These are phyloP conservation scores for Oryzias melastigma DNA, from an alignment of 2,113 vertebrate species.

Conservation along the genomic window DNA sequence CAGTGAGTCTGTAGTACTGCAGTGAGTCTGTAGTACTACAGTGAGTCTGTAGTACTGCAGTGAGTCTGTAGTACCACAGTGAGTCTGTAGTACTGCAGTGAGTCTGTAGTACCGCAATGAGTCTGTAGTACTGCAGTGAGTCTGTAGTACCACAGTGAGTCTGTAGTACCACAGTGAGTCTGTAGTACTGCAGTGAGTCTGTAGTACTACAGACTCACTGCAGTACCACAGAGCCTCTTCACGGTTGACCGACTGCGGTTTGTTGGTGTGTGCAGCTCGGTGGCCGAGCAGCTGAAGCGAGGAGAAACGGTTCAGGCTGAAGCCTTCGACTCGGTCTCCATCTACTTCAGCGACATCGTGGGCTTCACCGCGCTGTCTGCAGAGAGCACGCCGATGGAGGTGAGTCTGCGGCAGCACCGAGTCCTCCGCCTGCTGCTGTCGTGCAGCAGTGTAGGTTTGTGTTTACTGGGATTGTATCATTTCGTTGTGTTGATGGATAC, in stretches of 20 bases:
- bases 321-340: conserved; percentile 93
- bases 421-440: not conserved
- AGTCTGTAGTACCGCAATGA: not conserved
- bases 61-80: not conserved
- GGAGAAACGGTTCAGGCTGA: conserved; percentile 92
- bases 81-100: not conserved
- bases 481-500: too few species aligned
- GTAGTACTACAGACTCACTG: not conserved
- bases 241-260: too few species aligned
- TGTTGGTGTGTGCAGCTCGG: conserved; percentile 83
- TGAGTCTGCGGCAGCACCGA: conserved; percentile 9
- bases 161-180: conserved; percentile 6
- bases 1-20: too few species aligned
- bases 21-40: too few species aligned
- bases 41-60: not conserved
- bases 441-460: too few species aligned
- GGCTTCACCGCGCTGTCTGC: conserved; percentile 91
- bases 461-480: too few species aligned
- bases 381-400: conserved; percentile 93
- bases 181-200: conserved; percentile 85
- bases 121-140: not conserved
- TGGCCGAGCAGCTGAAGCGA: conserved; percentile 92
- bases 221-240: not conserved
- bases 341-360: conserved; percentile 97
- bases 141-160: not conserved